A percentile compares a stretch with the other conserved stretches of the same genome.
phyloP scores from a whole-genome alignment of 2,113 vertebrate species.

The Osmerus mordax region DNA sequence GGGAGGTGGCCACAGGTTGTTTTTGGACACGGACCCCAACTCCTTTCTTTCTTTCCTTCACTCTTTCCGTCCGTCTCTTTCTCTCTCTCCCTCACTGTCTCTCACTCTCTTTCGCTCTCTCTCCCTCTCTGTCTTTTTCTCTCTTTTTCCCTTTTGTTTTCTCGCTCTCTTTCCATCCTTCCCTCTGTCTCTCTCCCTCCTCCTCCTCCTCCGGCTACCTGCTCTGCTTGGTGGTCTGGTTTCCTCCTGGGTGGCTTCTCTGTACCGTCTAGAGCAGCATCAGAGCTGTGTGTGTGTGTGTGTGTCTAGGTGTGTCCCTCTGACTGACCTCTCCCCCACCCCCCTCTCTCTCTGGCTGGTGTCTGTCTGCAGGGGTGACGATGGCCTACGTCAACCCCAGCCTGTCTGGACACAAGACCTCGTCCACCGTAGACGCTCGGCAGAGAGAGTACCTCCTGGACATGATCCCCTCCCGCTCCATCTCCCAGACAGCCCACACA shows the following conservation, averaged over 20 bases:
- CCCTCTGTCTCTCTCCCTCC: no score
- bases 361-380: conserved; percentile 78
- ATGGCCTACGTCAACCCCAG: conserved; percentile 90
- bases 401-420: conserved; percentile 87
- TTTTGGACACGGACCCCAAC: conserved; percentile 51
- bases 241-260: conserved; percentile 21
- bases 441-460: conserved; percentile 97
- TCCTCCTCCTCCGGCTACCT: no score
- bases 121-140: no score
- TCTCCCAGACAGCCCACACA: conserved; percentile 89
- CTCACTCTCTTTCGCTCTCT: not conserved
- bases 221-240: no score
- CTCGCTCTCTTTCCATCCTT: no score
- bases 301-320: conserved; percentile 18
- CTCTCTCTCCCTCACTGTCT: conserved; percentile 39
- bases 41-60: not conserved
- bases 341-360: conserved; percentile 2
- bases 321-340: conserved; percentile 70
- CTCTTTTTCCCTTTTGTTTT: no score
- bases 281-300: conserved; percentile 10
- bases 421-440: conserved; percentile 82
- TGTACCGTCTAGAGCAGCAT: conserved; percentile 24
- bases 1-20: conserved; percentile 23
- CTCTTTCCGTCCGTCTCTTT: conserved; percentile 39
- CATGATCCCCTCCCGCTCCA: conserved; percentile 96